Conservation (phyloP, 2,888 invertebrate genomes). For the Seira musarum region DNA sequence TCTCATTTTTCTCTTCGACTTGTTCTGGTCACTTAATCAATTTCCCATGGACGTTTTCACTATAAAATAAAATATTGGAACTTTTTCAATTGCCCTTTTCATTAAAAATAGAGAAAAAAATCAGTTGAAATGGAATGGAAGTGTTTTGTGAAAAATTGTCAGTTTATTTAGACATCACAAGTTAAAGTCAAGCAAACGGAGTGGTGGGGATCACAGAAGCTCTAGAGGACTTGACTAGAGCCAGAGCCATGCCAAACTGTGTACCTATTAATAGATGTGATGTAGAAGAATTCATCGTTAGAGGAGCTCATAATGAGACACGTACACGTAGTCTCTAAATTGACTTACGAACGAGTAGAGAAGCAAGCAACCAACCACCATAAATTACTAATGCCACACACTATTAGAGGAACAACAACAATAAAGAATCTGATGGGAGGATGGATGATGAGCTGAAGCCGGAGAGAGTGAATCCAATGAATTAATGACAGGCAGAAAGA, state of each 20-base stretch:
- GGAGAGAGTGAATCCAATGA: conserved; percentile 34
- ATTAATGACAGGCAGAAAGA: conserved; percentile 50
- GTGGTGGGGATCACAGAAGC: too few species aligned
- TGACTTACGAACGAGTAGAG: not conserved
- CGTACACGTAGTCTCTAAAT: conserved; percentile 20
- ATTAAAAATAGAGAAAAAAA: too few species aligned
- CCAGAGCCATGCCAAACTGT: too few species aligned
- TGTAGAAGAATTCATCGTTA: too few species aligned
- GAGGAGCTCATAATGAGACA: not conserved
- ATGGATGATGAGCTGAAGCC: not conserved
- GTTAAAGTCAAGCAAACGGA: too few species aligned
- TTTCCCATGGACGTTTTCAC: not conserved
- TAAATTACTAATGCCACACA: conserved; percentile 6
- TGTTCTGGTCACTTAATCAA: not conserved
- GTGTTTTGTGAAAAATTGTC: too few species aligned
- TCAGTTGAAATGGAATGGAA: too few species aligned
- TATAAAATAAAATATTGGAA: not conserved
- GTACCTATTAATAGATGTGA: too few species aligned
- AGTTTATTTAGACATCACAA: too few species aligned
- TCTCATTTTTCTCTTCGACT: not conserved
- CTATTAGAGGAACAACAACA: not conserved
- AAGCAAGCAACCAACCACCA: not conserved
- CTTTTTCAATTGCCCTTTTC: not conserved
- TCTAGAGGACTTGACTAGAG: too few species aligned
- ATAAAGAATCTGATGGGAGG: conserved; percentile 9